Base-by-base conservation (phyloP, 92 coral and sea anemone species). In the Montipora capitata region DNA sequence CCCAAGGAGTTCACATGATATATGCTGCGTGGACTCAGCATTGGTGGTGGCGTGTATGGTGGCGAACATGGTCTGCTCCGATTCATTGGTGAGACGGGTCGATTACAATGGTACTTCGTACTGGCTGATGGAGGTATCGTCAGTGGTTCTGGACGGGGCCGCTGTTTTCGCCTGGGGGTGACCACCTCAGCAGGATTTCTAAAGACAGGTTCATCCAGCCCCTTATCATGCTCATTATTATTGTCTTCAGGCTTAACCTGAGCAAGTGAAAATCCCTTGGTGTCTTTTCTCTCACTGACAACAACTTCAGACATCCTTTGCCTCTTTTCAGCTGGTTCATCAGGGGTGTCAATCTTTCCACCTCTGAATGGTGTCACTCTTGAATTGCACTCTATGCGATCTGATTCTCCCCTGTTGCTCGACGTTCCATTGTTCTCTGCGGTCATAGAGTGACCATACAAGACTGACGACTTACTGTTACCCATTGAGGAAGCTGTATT, bases 11-110 rank as follows among this genome's bases (percentile, higher is more conserved):
- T 88, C 15, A 96, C 93, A 88, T 97, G 99, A 92, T 91, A 97
- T 52, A 95, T 89, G 67, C 99, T 97, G 74, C 91, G 97, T 7
- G 99, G 99, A 40, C 99, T 97, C 6, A 97, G 91, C 99, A 97
- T 97, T 5, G 99, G 99, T 2, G 99, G 99, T 9, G 99, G 99
- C 4, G 99, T 97, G 85, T 96, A 97, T 2, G 99, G 99, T 4
- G 99, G 99, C 40, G 98, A 94, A 38, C 95, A 79, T 20, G 99
- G 97, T 44, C 94, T 66, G 72, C 92, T 91, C 49, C 93, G 91
- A 72, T 77, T 84, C 59, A 84, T 69, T 15, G 96, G 96, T 7
- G 96, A 94, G 40, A 76, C 92, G 38, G 98, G 98, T 3, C 92
- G 91, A 49, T 88, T 93, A 4, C 73, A 52, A 45, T 81, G 51